Conservation (phyloP, 2,888 invertebrate species). For the Phyllotreta cruciferae region DNA sequence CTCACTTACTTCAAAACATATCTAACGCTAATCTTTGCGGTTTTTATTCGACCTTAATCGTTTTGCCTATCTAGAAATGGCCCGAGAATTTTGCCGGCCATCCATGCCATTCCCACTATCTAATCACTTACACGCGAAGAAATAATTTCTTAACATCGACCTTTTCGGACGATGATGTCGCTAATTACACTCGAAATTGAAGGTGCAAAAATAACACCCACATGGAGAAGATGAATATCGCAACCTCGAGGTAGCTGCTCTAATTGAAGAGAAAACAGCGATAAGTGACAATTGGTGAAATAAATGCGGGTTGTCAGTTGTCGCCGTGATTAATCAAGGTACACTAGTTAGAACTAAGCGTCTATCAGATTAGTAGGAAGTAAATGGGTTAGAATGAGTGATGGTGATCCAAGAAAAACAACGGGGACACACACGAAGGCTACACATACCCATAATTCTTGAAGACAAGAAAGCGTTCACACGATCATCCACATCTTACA, state of each 20-base stretch:
- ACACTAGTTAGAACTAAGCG: slow-evolving; percentile 8
- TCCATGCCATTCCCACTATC: neutral
- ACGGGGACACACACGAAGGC: slow-evolving; percentile 38
- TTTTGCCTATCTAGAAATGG: slow-evolving; percentile 9
- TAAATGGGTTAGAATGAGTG: slow-evolving; percentile 28
- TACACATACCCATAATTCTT: slow-evolving; percentile 34
- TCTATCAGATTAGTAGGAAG: slow-evolving; percentile 23
- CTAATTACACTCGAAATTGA: too few species aligned
- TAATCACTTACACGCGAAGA: too few species aligned
- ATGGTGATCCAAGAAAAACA: slow-evolving; percentile 30
- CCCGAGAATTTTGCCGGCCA: slow-evolving; percentile 2
- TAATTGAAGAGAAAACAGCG: neutral
- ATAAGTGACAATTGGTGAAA: neutral
- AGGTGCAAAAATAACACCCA: too few species aligned
- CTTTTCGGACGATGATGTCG: too few species aligned
- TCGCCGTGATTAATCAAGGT: slow-evolving; percentile 20
- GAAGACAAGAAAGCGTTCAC: slow-evolving; percentile 40
- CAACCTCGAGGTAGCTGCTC: too few species aligned
- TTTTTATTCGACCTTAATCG: slow-evolving; percentile 22
- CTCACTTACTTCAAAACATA: slow-evolving; percentile 19
- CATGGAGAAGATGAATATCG: too few species aligned
- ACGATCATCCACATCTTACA: slow-evolving; percentile 43
- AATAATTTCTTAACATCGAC: too few species aligned
- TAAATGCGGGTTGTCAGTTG: neutral
- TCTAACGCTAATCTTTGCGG: slow-evolving; percentile 19